Base-by-base conservation (phyloP, 2,797 vertebrate species). In the Varecia variegata region DNA sequence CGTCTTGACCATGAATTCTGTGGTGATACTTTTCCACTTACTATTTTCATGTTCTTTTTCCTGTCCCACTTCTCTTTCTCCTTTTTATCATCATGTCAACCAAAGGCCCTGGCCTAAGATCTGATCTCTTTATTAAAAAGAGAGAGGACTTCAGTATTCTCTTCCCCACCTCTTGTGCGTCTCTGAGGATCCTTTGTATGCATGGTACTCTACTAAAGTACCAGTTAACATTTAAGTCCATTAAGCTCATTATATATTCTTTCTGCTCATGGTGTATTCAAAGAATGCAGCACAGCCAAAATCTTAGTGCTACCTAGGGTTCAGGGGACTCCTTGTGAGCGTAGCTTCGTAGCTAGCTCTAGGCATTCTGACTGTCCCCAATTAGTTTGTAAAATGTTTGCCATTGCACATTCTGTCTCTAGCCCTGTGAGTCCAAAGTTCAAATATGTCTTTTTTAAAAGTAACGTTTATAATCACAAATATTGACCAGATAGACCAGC, bases 351-450 rank as follows among this genome's bases (percentile, higher is more conserved):
- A 15, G 14, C 47, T 81, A 32, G 27, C 27, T 77, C 30, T n/a
- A 76, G 5, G 35, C 84, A 62, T 76, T 84, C 67, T 77, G 21
- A 70, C 47, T 50, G 35, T 87, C 38, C 54, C 38, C 88, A 56
- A 35, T 82, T 85, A 87, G 47, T 80, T 54, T 47, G 18, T 52
- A 43, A 81, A 88, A 35, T 70, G 52, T 79, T 93, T 68, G 65
- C 56, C 38, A 40, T 79, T 83, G 80, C 83, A 80, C 62, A 68
- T 84, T 95, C 56, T 92, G 70, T 92, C 50, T 67, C 35, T 95
- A 47, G 35, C 13, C 15, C 14, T 30, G 2, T 70, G 77, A 35
- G 30, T 93, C 82, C 40, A 79, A 81, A 52, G 32, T 68, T 94
- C 88, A 76, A 43, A 68, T 43, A 35, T n/a, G 7, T 68, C 67